Conservation (phyloP, 2,888 invertebrate species). For the Marronus borbonicus region DNA sequence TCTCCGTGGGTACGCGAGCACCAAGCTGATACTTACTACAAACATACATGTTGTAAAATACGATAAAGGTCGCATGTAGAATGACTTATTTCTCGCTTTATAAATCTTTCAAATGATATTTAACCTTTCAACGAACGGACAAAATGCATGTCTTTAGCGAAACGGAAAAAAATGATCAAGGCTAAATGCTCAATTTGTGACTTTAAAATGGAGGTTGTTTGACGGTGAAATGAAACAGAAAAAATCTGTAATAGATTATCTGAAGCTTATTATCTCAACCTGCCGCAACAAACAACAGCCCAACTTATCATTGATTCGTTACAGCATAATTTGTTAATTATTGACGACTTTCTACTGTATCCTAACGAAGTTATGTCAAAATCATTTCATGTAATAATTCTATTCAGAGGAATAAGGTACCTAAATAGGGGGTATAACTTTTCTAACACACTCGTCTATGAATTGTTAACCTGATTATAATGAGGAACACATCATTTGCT, state of each 20-base stretch:
- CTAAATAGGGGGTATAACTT: too few relatives aligned
- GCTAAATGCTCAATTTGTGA: slow-evolving; percentile 43
- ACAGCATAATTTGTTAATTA: slow-evolving; percentile 27
- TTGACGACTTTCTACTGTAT: slow-evolving; percentile 9
- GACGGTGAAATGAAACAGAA: background rate
- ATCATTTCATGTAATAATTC: background rate
- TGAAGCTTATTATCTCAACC: slow-evolving; percentile 23
- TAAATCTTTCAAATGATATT: slow-evolving; percentile 44
- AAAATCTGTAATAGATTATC: slow-evolving; percentile 38
- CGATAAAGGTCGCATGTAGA: slow-evolving; percentile 20
- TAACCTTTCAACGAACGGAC: slow-evolving; percentile 41
- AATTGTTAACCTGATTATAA: too few relatives aligned
- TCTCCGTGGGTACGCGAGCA: slow-evolving; percentile 1
- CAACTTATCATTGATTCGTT: slow-evolving; percentile 19
- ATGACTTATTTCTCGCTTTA: slow-evolving; percentile 44
- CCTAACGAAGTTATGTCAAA: background rate
- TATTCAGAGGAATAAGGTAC: background rate
- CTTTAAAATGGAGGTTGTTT: slow-evolving; percentile 34
- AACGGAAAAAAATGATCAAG: slow-evolving; percentile 44
- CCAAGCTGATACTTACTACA: background rate
- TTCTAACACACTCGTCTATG: too few relatives aligned
- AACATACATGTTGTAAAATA: slow-evolving; percentile 25
- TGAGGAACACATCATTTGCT: too few relatives aligned
- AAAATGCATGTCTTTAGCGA: slow-evolving; percentile 43
- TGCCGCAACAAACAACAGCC: background rate